Evolutionary conservation across 2,888 invertebrate species (phyloP), one percentile per base, ranked within the genome.

Genomic region (Drosophila diplacantha): DNA sequence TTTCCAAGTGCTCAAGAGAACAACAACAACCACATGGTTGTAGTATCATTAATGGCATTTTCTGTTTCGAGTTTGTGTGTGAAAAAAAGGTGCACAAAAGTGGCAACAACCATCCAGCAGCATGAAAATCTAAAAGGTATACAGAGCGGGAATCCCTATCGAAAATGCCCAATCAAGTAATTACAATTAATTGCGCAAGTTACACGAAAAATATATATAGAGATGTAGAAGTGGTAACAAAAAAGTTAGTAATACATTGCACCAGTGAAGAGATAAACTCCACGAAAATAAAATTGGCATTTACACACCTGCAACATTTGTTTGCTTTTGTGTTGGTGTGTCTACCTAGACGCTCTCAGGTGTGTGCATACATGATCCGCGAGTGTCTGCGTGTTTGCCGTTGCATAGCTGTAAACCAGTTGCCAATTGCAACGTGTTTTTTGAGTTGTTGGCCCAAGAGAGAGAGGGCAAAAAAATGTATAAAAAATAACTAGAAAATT

Each of bases 401-500:
- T 77, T 82, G 81, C 83, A 77, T 74, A 83, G 81, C 75, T 81
- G 81, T 83, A 78, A 83, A 78, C 83, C 83, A 78, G 78, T 78
- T 78, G 83, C 75, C 75, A 78, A 78, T 78, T 78, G 83, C 78
- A 78, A 83, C 78, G 78, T 83, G 77, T 78, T 68, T 67, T 79
- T 75, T 67, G 59, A 65, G 67, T 65, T 56, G 62, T 52, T 56
- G 50, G 64, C 51, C 59, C 64, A 72, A 69, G 74, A 77, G 59
- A 77, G 59, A 61, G 53, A 41, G 8, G 18, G 29, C 43, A 55
- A 68, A 67, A 58, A 51, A 22, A 16, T 24, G 44, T 34, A 46
- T 50, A 31, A 52, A 43, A 57, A 49, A 53, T 39, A 16, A 41
- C 34, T 65, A 65, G 62, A 65, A 63, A 65, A 63, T 14, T 46